These are phyloP conservation scores for Philaethria dido DNA, from an alignment of 2,888 invertebrate genomes.

Conservation along the genomic window DNA sequence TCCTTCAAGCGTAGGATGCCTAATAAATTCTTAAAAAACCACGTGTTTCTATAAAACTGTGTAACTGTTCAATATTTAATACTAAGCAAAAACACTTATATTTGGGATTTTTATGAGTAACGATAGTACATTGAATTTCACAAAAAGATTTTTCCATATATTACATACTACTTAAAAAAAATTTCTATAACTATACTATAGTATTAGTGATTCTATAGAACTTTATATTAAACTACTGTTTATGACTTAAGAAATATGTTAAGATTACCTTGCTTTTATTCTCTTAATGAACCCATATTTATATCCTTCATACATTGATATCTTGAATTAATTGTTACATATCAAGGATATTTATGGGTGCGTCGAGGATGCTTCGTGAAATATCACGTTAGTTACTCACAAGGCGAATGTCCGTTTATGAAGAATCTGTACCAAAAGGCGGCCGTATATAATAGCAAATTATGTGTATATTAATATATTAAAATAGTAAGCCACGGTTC, in stretches of 20 bases:
- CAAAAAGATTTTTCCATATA: no score
- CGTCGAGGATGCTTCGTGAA: slow-evolving; percentile 3
- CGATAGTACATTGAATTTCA: no score
- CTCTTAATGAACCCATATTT: neutral
- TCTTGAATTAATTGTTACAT: slow-evolving; percentile 8
- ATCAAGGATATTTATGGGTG: slow-evolving; percentile 10
- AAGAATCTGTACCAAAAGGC: neutral
- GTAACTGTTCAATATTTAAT: neutral
- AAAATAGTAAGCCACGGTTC: no score
- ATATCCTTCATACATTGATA: slow-evolving; percentile 19
- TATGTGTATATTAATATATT: neutral
- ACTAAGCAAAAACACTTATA: neutral
- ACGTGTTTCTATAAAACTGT: neutral
- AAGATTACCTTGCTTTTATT: slow-evolving; percentile 3
- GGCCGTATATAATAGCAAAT: neutral
- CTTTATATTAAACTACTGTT: neutral
- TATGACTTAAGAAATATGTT: neutral
- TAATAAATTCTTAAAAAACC: neutral
- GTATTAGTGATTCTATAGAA: neutral
- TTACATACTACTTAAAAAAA: no score
- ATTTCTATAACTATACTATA: no score
- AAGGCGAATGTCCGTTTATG: neutral
- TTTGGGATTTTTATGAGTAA: no score
- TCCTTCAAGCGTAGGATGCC: neutral
- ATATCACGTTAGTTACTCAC: slow-evolving; percentile 19